Evolutionary conservation across 30 jellyfish, hydroid and myxozoan genomes (phyloP), one percentile per base, ranked within the genome.

Genomic region (Turritopsis dohrnii): DNA sequence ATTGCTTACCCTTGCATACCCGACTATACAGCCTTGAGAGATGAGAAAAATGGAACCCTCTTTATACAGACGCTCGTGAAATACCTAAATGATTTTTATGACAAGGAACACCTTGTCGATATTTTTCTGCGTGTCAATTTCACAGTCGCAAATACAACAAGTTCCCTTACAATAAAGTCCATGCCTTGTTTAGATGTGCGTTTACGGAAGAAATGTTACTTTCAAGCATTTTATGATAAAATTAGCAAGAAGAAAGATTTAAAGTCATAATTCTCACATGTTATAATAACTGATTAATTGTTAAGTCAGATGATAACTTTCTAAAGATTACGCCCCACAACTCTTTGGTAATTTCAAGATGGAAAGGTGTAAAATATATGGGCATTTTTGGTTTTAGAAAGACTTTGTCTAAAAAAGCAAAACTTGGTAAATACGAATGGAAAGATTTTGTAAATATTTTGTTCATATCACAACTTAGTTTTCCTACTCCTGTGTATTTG

Each of bases 151-250:
- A 26, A 71, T 5, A 60, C 23, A 22, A 7, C 52, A 27, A 65
- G 72, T 9, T 80, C 53, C 1, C 29, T 16, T 0, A 65, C 81
- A 7, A 71, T 28, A 27, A 90, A 90, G 75, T 89, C 84, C 53
- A 83, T 84, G 81, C 95, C 97, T 7, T 76, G 94, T 54, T 84
- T 76, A 53, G 97, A 90, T 28, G 85, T 90, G 65, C 79, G 94
- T 54, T 85, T 89, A 18, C 84, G 94, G 0, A 89, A 74, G 28
- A 82, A 83, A 28, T 89, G 91, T 28, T 89, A 53, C 76, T 89
- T 89, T 54, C 80, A 65, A 18, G 81, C 65, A 20, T 80, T 41
- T 80, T 21, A 21, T 66, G 52, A 21, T 19, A 41, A 52, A 7
- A 19, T 41, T 28, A 9, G n/a, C 22, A 27, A 69, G 77, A 69